Evolutionary conservation across 2,797 vertebrate genomes (phyloP).

Genomic region (Gadopsis marmoratus): DNA sequence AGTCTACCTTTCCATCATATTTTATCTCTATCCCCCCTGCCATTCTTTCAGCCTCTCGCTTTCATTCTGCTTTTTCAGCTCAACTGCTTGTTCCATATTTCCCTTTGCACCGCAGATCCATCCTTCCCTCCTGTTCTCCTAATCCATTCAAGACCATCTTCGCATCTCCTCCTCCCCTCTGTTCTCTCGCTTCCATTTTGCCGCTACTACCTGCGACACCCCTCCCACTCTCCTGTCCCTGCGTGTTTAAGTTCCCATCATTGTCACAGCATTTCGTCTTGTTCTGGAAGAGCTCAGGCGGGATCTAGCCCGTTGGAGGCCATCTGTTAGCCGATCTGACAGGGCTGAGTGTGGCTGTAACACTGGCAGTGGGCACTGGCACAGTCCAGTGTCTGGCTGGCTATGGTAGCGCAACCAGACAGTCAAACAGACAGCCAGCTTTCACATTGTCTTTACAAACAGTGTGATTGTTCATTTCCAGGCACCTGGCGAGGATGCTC

Average conservation of each 20-base stretch:
- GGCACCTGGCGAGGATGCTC: constrained; percentile 53
- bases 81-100: constrained; percentile 25
- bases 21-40: constrained; percentile 25
- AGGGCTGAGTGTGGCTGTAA: constrained; percentile 51
- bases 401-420: constrained; percentile 46
- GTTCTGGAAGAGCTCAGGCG: constrained; percentile 31
- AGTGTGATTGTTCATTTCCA: constrained; percentile 72
- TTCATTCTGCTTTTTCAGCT: constrained; percentile 21
- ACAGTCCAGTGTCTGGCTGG: constrained; percentile 60
- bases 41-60: constrained; percentile 25
- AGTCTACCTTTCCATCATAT: constrained; percentile 43
- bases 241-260: constrained; percentile 57
- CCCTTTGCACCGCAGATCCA: not conserved
- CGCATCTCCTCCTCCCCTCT: not conserved
- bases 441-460: constrained; percentile 68
- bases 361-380: constrained; percentile 67
- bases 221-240: constrained; percentile 44
- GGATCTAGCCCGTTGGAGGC: constrained; percentile 66
- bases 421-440: constrained; percentile 62
- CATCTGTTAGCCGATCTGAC: constrained; percentile 78
- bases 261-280: constrained; percentile 55
- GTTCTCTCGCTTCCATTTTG: constrained; percentile 33
- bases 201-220: constrained; percentile 19
- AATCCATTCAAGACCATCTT: constrained; percentile 29
- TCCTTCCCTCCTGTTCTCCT: constrained; percentile 1